Base-by-base conservation (phyloP, 2,888 invertebrate genomes). In the Chaetogeoica ovagalla region DNA sequence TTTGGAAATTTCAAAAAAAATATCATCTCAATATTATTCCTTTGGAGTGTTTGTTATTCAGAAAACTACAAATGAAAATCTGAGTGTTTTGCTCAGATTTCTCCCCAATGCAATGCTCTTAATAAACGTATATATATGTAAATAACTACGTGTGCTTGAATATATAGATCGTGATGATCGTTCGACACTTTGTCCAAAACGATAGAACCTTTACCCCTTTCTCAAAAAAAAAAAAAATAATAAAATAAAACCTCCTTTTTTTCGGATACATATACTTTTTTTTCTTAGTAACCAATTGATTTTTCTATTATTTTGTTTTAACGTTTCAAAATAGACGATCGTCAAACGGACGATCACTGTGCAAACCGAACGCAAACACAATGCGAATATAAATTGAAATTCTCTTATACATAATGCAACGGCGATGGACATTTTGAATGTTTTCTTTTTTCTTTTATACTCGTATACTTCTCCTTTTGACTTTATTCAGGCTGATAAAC, bases 391-490 rank as follows among this genome's bases (percentile, higher is more conserved):
- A 66, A 76, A 76, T 76, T 59, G 66, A 43, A 68, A 76, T 48
- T 57, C 43, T 57, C 39, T 59, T 48, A 76, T 76, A 59, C 68
- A 76, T 76, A 76, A 76, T 76, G 75, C 75, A 76, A 68, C n/a
- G 15, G 57, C 23, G 4, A 30, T 59, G 59, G 66, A 59, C 65
- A 23, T 66, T 75, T 75, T 57, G 21, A 68, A 76, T 68, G 75
- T 76, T 76, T 76, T 68, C 30, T 30, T 30, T 30, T 30, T 4
- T 30, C 4, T 30, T 30, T 30, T n/a, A n/a, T n/a, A n/a, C n/a
- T n/a, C n/a, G n/a, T n/a, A n/a, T 48, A 15, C 75, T 11, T 21
- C 19, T 65, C 55, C 37, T 68, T 75, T 76, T 68, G 30, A 68
- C 75, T n/a, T 68, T 48, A 48, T 59, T 68, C 48, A 59, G 43